Base-by-base conservation (phyloP, 2,113 vertebrate species). In the Anguilla japonica region DNA sequence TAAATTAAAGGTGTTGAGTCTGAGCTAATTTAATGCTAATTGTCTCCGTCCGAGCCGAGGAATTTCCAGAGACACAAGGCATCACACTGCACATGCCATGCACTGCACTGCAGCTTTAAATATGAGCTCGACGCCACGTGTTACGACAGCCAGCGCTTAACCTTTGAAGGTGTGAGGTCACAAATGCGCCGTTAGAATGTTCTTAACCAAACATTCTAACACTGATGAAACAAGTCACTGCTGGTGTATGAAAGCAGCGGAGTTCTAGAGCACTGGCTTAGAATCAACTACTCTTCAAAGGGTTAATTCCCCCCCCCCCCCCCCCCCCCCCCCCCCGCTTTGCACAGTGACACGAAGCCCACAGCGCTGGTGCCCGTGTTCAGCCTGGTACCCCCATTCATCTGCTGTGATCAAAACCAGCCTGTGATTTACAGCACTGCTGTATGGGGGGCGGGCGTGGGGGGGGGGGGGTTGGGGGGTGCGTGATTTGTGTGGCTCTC, bases 401-500 rank as follows among this genome's bases (percentile, higher is more conserved):
- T 75, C 26, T 34, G 71, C 71, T 29, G n/a, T 75, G 26, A 75
- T 75, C 71, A 75, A 71, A 75, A n/a, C 26, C 26, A 26, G 71
- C 71, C 26, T 6, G 5, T 75, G 71, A 75, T 34, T 75, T 75
- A 75, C 71, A 34, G 71, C 9, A 26, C 71, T 34, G n/a, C 5
- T 13, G n/a, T n/a, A 2, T 26, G n/a, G 5, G 71, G 7, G 26
- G 5, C 5, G 71, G 34, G 34, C 34, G 34, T 34, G 34, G 34
- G 34, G 34, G n/a, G n/a, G n/a, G n/a, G n/a, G n/a, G n/a, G n/a
- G n/a, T n/a, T 18, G 63, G 20, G 63, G 20, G 63, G 20, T 2
- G n/a, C n/a, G 41, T 80, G 79, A 80, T 80, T 80, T 40, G 79
- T 80, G 40, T 18, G 79, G 79, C 79, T 34, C 79, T 80, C 79